Conservation (phyloP, 2,113 vertebrate genomes). For the Tragelaphus strepsiceros region DNA sequence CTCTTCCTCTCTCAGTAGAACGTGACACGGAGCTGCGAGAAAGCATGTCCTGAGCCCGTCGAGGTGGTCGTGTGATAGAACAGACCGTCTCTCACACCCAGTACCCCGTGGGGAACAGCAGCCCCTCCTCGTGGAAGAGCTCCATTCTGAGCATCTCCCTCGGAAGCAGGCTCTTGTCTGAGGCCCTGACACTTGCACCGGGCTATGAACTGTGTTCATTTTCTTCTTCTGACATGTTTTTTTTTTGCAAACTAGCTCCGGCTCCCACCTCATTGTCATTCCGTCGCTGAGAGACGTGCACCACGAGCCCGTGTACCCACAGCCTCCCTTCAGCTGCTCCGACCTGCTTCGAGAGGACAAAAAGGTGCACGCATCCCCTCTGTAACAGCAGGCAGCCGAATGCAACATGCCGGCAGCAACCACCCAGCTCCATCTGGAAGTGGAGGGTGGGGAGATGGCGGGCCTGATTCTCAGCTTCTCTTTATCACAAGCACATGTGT, state of each 20-base stretch:
- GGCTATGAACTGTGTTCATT: background rate
- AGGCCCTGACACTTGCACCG: background rate
- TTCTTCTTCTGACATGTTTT: background rate
- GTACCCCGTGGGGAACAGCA: background rate
- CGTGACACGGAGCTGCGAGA: background rate
- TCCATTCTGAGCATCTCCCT: background rate
- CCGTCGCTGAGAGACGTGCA: slow-evolving; percentile 90
- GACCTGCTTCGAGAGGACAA: slow-evolving; percentile 84
- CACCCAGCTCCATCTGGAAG: background rate
- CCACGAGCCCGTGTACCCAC: slow-evolving; percentile 89
- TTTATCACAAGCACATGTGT: background rate
- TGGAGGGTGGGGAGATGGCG: accelerated
- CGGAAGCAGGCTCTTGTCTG: accelerated
- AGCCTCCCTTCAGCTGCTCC: slow-evolving; percentile 84
- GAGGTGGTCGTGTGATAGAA: accelerated
- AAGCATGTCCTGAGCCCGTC: background rate
- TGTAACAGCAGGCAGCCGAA: background rate
- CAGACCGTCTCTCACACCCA: accelerated
- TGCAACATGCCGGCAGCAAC: accelerated
- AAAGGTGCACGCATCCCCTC: slow-evolving; percentile 73
- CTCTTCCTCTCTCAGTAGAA: background rate
- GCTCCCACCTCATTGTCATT: slow-evolving; percentile 85
- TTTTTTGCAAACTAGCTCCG: slow-evolving; percentile 53
- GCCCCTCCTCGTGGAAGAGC: background rate
- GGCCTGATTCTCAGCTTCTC: background rate